phyloP scores from a whole-genome alignment of 2,888 invertebrate genomes.

The Dyspetes luteomarginatus region DNA sequence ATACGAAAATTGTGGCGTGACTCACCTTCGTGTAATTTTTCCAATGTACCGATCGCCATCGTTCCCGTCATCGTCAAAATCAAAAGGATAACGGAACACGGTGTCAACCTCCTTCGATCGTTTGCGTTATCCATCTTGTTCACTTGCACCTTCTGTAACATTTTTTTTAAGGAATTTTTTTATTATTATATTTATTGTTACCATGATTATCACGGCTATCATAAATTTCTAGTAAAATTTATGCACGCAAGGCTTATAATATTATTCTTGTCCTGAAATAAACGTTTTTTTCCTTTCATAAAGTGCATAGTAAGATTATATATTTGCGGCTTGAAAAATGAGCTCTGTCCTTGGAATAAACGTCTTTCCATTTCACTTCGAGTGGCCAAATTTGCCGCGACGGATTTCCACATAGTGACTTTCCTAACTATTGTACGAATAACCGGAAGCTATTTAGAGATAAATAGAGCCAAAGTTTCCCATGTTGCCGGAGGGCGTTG shows the following conservation, averaged over 20 bases:
- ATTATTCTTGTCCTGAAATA: too few species aligned
- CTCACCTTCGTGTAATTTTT: slow-evolving; percentile 82
- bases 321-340: too few species aligned
- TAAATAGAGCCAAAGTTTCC: slow-evolving; percentile 1
- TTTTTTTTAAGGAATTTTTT: slow-evolving; percentile 38
- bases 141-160: slow-evolving; percentile 77
- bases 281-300: too few species aligned
- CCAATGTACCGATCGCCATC: slow-evolving; percentile 78
- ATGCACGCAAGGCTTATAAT: too few species aligned
- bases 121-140: slow-evolving; percentile 78
- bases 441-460: slow-evolving; percentile 42
- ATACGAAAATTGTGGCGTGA: slow-evolving; percentile 52
- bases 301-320: too few species aligned
- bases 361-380: slow-evolving; percentile 10
- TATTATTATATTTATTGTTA: too few species aligned
- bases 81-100: slow-evolving; percentile 72
- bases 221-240: too few species aligned
- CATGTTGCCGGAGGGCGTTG: neutral
- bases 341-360: neutral
- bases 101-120: slow-evolving; percentile 75
- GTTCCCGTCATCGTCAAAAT: slow-evolving; percentile 68
- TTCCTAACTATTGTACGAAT: slow-evolving; percentile 32
- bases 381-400: slow-evolving; percentile 40
- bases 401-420: slow-evolving; percentile 49
- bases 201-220: slow-evolving; percentile 14